Evolutionary conservation across 2,113 vertebrate genomes (phyloP).

Genomic region (Pogonocichla stellata): DNA sequence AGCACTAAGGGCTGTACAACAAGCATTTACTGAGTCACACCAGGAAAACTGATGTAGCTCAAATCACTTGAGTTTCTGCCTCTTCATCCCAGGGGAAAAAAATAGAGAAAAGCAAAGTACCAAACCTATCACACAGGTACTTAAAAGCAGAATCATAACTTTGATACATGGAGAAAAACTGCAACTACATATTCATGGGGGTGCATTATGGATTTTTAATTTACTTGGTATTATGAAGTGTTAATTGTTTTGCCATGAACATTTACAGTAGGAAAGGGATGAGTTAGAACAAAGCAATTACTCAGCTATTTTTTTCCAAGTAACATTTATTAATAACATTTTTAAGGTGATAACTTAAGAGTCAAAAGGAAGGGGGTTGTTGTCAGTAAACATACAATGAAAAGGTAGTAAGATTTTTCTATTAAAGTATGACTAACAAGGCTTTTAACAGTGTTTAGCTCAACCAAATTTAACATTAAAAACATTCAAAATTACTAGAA

Average conservation of each 20-base stretch:
- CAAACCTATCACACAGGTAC: background rate
- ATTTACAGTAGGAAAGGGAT: background rate
- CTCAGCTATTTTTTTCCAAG: background rate
- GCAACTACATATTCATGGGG: background rate
- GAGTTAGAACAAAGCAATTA: constrained; percentile 34
- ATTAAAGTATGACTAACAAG: constrained; percentile 29
- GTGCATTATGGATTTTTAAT: background rate
- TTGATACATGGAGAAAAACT: background rate
- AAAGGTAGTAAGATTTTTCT: constrained; percentile 38
- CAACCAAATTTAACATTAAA: constrained; percentile 23
- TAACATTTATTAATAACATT: constrained; percentile 64
- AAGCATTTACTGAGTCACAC: background rate
- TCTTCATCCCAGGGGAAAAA: no score
- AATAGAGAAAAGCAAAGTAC: background rate
- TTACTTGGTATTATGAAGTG: background rate
- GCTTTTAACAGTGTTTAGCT: constrained; percentile 40
- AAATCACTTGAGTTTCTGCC: background rate
- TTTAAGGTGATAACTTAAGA: constrained; percentile 56
- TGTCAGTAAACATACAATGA: constrained; percentile 59
- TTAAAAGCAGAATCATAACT: background rate
- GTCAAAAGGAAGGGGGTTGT: background rate
- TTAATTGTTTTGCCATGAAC: background rate
- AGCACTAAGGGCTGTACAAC: background rate
- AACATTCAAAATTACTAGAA: constrained; percentile 25
- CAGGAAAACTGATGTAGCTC: background rate